Evolutionary conservation across 2,888 invertebrate genomes (phyloP).

Genomic region (Cheilosia vulpina): DNA sequence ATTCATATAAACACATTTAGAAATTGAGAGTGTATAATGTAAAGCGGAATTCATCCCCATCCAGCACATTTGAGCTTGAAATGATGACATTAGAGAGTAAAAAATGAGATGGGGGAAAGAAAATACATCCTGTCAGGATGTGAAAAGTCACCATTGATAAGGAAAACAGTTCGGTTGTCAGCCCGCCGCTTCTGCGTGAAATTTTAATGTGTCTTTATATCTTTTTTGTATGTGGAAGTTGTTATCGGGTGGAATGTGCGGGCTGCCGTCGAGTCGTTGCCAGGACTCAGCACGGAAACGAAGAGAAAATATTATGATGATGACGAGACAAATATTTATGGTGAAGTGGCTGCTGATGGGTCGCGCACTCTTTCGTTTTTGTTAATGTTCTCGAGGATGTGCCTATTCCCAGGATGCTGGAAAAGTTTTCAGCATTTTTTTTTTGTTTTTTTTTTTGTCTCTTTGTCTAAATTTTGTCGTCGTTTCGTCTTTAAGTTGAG

Average conservation of each 20-base stretch:
- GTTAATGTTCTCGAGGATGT: slow-evolving; percentile 49
- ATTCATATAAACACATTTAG: slow-evolving; percentile 1
- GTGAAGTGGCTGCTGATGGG: slow-evolving; percentile 58
- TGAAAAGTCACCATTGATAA: slow-evolving; percentile 67
- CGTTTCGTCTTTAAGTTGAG: slow-evolving; percentile 5
- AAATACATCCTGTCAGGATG: slow-evolving; percentile 60
- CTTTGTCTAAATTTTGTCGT: slow-evolving; percentile 1
- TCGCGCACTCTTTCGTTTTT: slow-evolving; percentile 19
- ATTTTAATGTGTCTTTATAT: slow-evolving; percentile 50
- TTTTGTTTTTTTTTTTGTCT: background rate
- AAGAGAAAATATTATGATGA: slow-evolving; percentile 62
- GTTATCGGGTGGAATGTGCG: slow-evolving; percentile 35
- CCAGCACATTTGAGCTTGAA: slow-evolving; percentile 37
- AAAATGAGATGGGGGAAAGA: slow-evolving; percentile 13
- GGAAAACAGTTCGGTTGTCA: slow-evolving; percentile 50
- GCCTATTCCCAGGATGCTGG: slow-evolving; percentile 37
- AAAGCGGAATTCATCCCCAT: slow-evolving; percentile 55
- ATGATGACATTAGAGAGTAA: slow-evolving; percentile 49
- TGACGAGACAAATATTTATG: slow-evolving; percentile 71
- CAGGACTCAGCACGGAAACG: slow-evolving; percentile 39
- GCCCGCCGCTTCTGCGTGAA: slow-evolving; percentile 13
- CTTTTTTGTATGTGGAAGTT: slow-evolving; percentile 25
- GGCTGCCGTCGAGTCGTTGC: background rate
- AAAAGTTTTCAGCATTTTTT: slow-evolving; percentile 7
- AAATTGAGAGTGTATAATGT: slow-evolving; percentile 58